Percentiles rank a stretch among this genome's conserved stretches.
Evolutionary conservation across 2,797 vertebrate species (phyloP).

Genomic region (Prionace glauca): DNA sequence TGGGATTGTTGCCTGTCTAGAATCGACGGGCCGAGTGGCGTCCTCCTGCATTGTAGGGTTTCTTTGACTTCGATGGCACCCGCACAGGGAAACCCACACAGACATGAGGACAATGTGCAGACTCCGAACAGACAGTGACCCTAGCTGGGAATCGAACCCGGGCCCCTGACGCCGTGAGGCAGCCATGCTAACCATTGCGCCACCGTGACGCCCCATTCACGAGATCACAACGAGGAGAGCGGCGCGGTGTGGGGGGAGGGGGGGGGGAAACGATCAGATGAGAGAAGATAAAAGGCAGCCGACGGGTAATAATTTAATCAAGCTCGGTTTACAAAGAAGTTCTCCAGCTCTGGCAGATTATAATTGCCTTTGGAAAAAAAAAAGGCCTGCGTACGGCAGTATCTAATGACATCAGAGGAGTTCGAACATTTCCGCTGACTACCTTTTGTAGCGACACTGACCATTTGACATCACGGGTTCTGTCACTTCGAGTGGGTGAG

Average conservation of each 20-base stretch:
- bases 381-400: not conserved
- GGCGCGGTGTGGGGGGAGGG: not conserved
- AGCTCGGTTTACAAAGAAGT: not conserved
- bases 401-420: not conserved
- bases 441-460: not conserved
- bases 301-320: not conserved
- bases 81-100: too few species aligned
- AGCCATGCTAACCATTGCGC: too few species aligned
- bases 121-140: too few species aligned
- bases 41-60: too few species aligned
- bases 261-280: not conserved
- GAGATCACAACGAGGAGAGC: not conserved
- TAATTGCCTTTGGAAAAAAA: not conserved
- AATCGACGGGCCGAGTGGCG: too few species aligned
- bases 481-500: conserved; percentile 8
- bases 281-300: not conserved
- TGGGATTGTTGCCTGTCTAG: too few species aligned
- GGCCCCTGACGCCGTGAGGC: too few species aligned
- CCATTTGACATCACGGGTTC: not conserved
- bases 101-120: too few species aligned
- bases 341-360: not conserved
- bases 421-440: conserved; percentile 7
- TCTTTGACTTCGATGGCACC: too few species aligned
- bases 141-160: too few species aligned
- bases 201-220: not conserved